phyloP scores from a whole-genome alignment of 2,797 vertebrate species.

The Psittacula derbiana region DNA sequence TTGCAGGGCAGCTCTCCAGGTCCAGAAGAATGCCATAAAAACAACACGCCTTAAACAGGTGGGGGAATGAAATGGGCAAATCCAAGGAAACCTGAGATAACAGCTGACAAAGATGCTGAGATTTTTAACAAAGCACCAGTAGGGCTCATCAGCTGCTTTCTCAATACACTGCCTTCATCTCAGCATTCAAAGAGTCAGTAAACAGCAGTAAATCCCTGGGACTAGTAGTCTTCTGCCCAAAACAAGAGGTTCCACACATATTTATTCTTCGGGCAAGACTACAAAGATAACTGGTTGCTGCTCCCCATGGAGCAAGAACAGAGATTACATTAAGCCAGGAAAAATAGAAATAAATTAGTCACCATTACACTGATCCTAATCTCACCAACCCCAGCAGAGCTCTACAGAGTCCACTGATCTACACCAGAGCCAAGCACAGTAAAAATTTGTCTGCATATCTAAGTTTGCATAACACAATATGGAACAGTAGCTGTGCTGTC shows the following conservation, averaged over 20 bases:
- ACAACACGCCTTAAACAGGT: background rate
- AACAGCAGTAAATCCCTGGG: background rate
- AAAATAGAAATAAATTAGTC: slow-evolving; percentile 61
- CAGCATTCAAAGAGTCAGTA: background rate
- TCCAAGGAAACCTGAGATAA: background rate
- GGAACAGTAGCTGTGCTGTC: slow-evolving; percentile 39
- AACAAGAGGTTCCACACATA: background rate
- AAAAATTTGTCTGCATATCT: slow-evolving; percentile 33
- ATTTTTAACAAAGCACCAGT: slow-evolving; percentile 8
- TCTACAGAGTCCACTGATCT: background rate
- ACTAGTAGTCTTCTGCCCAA: background rate
- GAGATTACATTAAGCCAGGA: slow-evolving; percentile 35
- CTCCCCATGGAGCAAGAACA: slow-evolving; percentile 5
- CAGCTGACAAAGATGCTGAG: background rate
- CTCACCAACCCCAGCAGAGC: slow-evolving; percentile 27
- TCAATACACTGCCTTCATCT: background rate
- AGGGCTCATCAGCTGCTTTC: background rate
- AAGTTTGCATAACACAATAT: slow-evolving; percentile 54
- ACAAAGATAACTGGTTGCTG: slow-evolving; percentile 33
- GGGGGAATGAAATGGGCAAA: background rate
- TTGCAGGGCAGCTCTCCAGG: background rate
- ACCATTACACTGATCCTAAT: slow-evolving; percentile 31
- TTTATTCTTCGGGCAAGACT: background rate
- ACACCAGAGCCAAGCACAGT: slow-evolving; percentile 35
- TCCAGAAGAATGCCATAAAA: background rate